A percentile compares a stretch with the other conserved stretches of the same genome.
phyloP scores from a whole-genome alignment of 2,888 invertebrate genomes.

The Tenthredo notha region DNA sequence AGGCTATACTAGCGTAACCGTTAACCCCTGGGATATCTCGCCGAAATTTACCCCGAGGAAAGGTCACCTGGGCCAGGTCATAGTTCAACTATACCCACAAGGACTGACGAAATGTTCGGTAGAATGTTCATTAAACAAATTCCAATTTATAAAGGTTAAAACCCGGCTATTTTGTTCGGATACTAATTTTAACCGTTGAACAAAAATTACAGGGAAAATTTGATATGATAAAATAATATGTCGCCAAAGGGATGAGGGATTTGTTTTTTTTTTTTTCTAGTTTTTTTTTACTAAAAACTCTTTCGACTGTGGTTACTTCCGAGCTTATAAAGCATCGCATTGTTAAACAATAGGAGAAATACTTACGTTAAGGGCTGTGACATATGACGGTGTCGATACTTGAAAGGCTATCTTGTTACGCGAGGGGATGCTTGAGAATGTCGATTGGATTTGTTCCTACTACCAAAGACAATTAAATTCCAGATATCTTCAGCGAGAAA shows the following conservation, averaged over 20 bases:
- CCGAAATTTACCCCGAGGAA: neutral
- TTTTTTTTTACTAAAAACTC: neutral
- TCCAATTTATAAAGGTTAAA: neutral
- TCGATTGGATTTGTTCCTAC: slow-evolving; percentile 17
- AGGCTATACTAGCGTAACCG: slow-evolving; percentile 14
- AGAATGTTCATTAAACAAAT: slow-evolving; percentile 43
- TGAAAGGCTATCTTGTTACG: slow-evolving; percentile 26
- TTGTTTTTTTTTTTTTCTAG: neutral
- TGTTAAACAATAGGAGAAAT: neutral
- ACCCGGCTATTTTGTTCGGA: no score
- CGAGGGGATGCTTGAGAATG: slow-evolving; percentile 5
- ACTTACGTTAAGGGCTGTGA: slow-evolving; percentile 15
- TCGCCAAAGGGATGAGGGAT: neutral
- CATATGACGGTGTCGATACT: slow-evolving; percentile 2
- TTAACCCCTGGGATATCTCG: slow-evolving; percentile 40
- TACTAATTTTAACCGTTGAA: neutral
- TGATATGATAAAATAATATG: neutral
- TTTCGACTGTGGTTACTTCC: neutral
- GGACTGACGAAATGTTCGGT: neutral
- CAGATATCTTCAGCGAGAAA: slow-evolving; percentile 7
- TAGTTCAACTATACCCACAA: slow-evolving; percentile 10
- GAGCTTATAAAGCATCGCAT: neutral
- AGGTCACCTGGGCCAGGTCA: slow-evolving; percentile 27
- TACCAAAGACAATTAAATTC: slow-evolving; percentile 34
- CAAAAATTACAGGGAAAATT: neutral